A percentile compares a stretch with the other conserved stretches of the same genome.
Conservation (phyloP, 2,888 invertebrate species). For the Altica lythri region DNA sequence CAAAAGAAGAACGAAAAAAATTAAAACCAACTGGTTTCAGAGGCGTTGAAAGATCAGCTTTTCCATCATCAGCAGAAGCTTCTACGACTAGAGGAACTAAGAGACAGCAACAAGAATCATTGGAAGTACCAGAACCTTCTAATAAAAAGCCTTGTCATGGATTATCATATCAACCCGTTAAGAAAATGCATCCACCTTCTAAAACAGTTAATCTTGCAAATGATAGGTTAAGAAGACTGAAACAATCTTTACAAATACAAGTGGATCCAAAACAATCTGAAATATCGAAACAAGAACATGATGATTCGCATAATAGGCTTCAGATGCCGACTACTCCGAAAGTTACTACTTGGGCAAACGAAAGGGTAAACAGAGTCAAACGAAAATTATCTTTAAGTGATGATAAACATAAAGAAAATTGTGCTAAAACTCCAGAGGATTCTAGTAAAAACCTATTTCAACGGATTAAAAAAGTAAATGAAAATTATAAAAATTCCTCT, state of each 20-base stretch:
- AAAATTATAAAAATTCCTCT: conserved; percentile 27
- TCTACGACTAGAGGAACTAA: too few relatives aligned
- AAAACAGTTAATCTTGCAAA: conserved; percentile 31
- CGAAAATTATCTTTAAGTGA: background rate
- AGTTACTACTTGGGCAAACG: background rate
- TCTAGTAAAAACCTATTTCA: too few relatives aligned
- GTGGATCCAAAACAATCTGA: background rate
- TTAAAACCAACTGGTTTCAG: conserved; percentile 20
- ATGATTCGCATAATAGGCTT: background rate
- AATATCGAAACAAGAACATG: background rate
- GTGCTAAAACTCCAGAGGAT: conserved; percentile 38
- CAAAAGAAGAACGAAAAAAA: conserved; percentile 8
- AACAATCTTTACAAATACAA: conserved; percentile 17
- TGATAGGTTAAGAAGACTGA: conserved; percentile 29
- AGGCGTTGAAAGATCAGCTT: too few relatives aligned
- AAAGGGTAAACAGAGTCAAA: background rate
- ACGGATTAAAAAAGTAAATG: conserved; percentile 33
- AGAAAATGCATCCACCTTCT: conserved; percentile 1
- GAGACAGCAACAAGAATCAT: conserved; percentile 6
- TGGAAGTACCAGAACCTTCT: background rate
- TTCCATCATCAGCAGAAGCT: too few relatives aligned
- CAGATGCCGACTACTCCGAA: background rate
- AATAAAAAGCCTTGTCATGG: background rate
- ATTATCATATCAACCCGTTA: background rate
- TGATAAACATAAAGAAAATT: conserved; percentile 22